Base-by-base conservation (phyloP, 2,797 vertebrate genomes). In the Enteromius afrohamiltoni region DNA sequence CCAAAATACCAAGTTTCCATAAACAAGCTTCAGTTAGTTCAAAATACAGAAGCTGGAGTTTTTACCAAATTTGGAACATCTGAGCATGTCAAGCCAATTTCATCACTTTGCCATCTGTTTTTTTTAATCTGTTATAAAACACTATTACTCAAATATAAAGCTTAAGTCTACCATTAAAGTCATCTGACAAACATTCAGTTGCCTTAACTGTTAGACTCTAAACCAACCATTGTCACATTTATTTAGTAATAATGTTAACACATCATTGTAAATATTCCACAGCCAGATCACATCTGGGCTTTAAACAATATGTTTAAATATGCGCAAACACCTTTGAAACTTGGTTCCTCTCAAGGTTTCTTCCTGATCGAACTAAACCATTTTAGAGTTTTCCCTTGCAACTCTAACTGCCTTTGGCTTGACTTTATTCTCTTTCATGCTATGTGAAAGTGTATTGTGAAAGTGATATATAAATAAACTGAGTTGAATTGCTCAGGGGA, bases 321-420 rank as follows among this genome's bases (percentile, higher is more conserved):
- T 76, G 31, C 55, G 10, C 31, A 29, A 45, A 47, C 10, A 51
- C 42, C 21, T n/a, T 82, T 74, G 13, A 82, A 49, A 53, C 75
- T 31, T n/a, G 51, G 51, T 31, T 31, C 7, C 23, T 62, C 16
- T n/a, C 71, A 76, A 74, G 31, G 60, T 67, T 76, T 76, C 71
- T 42, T 76, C 45, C n/a, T 75, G 16, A 65, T 75, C 31, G 19
- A 8, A 16, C 31, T 37, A 40, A 75, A 75, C 31, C 60, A 80
- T 70, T 67, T 70, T 10, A 76, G 7, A 58, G 8, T 68, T 76
- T 75, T 16, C 7, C 16, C 31, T 53, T 14, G 6, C 17, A 64
- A 65, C 14, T 65, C 31, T 68, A 29, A 29, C 29, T 82, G 80
- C 62, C 47, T 82, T 82, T 76, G 80, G 80, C 62, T 75, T 65